Conservation (phyloP, 2,888 invertebrate species). For the Drosophila incognita region DNA sequence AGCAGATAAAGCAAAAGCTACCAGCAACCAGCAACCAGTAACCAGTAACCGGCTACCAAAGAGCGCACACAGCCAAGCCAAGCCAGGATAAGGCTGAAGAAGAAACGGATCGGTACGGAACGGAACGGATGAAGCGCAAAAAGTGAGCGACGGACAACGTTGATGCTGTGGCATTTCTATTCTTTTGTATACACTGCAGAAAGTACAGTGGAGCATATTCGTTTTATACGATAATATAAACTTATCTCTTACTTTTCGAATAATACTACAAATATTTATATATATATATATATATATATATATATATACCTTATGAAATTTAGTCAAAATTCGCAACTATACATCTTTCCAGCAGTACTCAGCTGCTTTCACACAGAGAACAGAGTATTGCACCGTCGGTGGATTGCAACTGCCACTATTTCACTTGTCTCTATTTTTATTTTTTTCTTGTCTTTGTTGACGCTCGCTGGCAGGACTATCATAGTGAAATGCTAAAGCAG, state of each 20-base stretch:
- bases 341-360: not conserved
- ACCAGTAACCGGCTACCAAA: constrained; percentile 46
- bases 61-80: not conserved
- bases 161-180: constrained; percentile 48
- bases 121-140: not conserved
- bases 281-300: no score
- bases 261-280: not conserved
- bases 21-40: constrained; percentile 55
- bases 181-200: constrained; percentile 2
- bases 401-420: not conserved
- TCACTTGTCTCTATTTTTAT: constrained; percentile 1
- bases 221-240: not conserved
- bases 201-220: not conserved
- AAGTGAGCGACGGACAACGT: constrained; percentile 14
- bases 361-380: not conserved
- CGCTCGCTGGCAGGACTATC: constrained; percentile 65
- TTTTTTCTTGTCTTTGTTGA: constrained; percentile 4
- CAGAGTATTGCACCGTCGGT: not conserved
- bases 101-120: not conserved
- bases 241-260: not conserved
- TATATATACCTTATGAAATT: not conserved
- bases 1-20: constrained; percentile 80
- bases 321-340: rapidly evolving
- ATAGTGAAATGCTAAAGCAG: constrained; percentile 82
- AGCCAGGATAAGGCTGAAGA: not conserved